Evolutionary conservation across 2,113 vertebrate species (phyloP).

Genomic region (Bos indicus): DNA sequence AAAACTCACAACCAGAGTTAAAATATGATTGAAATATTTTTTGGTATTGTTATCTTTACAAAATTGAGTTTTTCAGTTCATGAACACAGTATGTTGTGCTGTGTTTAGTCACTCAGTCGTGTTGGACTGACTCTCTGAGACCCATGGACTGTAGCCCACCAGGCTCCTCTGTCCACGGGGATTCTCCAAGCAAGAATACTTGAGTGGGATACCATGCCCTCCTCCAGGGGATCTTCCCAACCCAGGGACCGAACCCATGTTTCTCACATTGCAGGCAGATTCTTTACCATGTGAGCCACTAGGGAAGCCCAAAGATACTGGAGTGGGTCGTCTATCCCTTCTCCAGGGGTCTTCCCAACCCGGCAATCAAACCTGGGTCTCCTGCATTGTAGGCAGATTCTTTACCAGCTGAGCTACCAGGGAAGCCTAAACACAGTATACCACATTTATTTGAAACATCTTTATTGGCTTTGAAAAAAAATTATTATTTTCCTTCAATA

Average conservation of each 20-base stretch:
- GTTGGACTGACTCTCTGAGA: fast-evolving
- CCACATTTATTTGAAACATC: neutral
- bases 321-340: neutral
- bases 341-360: neutral
- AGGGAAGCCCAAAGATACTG: neutral
- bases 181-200: neutral
- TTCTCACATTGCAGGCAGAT: neutral
- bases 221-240: neutral
- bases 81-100: neutral
- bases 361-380: neutral
- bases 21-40: neutral
- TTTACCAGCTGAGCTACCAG: neutral
- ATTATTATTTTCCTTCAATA: neutral
- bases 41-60: neutral
- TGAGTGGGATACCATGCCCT: neutral
- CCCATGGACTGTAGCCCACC: neutral
- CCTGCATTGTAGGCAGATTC: neutral
- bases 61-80: neutral
- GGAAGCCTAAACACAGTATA: neutral
- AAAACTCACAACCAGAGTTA: neutral
- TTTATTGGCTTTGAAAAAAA: neutral
- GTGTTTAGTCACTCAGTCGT: fast-evolving
- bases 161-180: neutral
- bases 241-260: neutral
- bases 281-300: neutral